Conservation (phyloP, 2,797 vertebrate species). For the Melanotaenia nigrans region DNA sequence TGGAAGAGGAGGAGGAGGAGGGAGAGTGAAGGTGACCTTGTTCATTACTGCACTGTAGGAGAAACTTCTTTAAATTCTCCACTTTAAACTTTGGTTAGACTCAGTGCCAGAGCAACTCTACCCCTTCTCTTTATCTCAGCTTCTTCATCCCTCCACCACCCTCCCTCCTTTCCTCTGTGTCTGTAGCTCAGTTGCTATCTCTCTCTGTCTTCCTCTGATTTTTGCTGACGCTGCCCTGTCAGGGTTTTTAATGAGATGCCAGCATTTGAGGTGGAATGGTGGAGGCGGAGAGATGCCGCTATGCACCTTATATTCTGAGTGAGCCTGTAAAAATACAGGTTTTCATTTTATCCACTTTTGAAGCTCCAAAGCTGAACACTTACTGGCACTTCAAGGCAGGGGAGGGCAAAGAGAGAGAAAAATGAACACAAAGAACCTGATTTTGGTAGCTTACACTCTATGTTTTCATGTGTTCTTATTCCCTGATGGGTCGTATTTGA, state of each 20-base stretch:
- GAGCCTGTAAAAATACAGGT: conserved; percentile 22
- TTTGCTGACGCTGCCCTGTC: conserved; percentile 75
- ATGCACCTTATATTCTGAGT: conserved; percentile 52
- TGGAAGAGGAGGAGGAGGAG: conserved; percentile 28
- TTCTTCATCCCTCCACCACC: conserved; percentile 56
- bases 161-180: conserved; percentile 24
- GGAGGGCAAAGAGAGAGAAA: background rate
- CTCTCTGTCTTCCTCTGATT: conserved; percentile 54
- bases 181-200: conserved; percentile 56
- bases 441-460: conserved; percentile 4
- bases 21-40: conserved; percentile 71
- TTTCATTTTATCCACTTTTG: conserved; percentile 24
- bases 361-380: conserved; percentile 30
- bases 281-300: conserved; percentile 63
- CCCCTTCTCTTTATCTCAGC: conserved; percentile 65
- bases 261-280: conserved; percentile 68
- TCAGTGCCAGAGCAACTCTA: conserved; percentile 61
- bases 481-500: background rate
- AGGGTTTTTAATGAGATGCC: conserved; percentile 78
- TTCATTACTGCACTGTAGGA: conserved; percentile 68
- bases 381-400: conserved; percentile 18
- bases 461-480: background rate
- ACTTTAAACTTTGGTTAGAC: conserved; percentile 60
- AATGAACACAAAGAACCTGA: background rate
- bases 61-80: conserved; percentile 55